Evolutionary conservation across 2,113 vertebrate genomes (phyloP).

Genomic region (Hemiscyllium ocellatum): DNA sequence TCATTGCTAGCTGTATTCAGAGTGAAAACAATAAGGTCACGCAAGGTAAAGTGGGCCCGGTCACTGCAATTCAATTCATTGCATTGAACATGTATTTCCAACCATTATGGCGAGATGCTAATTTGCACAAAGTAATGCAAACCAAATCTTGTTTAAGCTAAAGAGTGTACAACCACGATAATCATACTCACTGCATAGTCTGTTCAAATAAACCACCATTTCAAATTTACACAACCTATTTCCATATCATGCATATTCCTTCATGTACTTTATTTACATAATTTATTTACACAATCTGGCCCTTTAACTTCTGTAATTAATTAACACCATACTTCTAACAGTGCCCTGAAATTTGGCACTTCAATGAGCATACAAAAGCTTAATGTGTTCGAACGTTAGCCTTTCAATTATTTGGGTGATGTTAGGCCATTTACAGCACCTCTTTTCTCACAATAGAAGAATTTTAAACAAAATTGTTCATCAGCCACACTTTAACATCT

Average conservation of each 20-base stretch:
- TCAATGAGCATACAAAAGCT: not conserved
- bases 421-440: not conserved
- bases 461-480: not conserved
- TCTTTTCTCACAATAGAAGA: not conserved
- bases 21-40: not conserved
- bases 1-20: not conserved
- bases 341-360: not conserved
- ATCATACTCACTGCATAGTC: not conserved
- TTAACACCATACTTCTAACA: not conserved
- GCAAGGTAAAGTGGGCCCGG: not conserved
- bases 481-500: not conserved
- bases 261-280: too few relatives aligned
- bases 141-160: not conserved
- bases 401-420: not conserved
- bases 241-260: slow-evolving; percentile 3
- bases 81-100: not conserved
- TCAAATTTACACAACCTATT: not conserved
- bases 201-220: not conserved
- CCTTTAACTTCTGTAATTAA: not conserved
- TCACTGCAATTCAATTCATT: not conserved
- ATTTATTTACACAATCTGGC: slow-evolving; percentile 13
- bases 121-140: not conserved
- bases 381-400: not conserved
- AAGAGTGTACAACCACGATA: not conserved
- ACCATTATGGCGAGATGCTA: not conserved